These are phyloP conservation scores for Pelecanus crispus DNA, from an alignment of 2,113 vertebrate species.

Conservation along the genomic window DNA sequence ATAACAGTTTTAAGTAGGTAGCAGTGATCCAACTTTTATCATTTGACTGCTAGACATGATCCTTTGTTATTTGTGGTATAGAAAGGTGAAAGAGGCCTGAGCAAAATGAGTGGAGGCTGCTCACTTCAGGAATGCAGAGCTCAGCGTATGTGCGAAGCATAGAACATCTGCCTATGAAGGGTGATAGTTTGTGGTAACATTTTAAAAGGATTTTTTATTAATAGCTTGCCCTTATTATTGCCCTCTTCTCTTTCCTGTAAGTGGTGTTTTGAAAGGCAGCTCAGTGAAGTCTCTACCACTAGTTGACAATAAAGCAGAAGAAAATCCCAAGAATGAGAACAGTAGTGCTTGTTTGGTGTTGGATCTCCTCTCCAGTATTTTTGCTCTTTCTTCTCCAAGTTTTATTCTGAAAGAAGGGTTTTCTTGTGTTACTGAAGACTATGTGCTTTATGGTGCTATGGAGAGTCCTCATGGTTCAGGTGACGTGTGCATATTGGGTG, in stretches of 20 bases:
- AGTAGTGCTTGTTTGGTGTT: neutral
- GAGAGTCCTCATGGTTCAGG: neutral
- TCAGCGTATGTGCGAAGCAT: neutral
- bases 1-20: constrained; percentile 60
- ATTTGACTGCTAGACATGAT: neutral
- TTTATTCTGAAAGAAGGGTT: neutral
- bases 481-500: neutral
- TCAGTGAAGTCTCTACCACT: neutral
- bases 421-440: neutral
- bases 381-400: neutral
- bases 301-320: neutral
- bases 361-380: neutral
- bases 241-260: neutral
- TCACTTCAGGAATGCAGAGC: neutral
- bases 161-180: neutral
- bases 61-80: neutral
- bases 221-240: neutral
- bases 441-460: neutral
- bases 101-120: neutral
- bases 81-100: neutral
- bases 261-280: neutral
- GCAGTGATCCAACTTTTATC: constrained; percentile 21
- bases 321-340: neutral
- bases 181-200: neutral
- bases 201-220: neutral